Evolutionary conservation across 2,888 invertebrate species (phyloP).

Genomic region (Oligia latruncula): DNA sequence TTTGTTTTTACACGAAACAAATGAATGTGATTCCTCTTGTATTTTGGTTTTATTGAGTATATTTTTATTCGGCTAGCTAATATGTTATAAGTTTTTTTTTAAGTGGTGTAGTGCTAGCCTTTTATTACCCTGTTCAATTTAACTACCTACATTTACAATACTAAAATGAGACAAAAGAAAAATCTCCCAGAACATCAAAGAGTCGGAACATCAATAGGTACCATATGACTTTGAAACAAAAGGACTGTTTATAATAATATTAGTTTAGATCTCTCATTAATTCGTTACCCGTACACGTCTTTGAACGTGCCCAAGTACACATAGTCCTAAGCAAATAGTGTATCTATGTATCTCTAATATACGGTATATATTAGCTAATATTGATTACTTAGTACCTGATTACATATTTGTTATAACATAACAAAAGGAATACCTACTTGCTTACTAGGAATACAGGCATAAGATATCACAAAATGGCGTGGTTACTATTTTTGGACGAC

Average conservation of each 20-base stretch:
- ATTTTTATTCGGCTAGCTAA: neutral
- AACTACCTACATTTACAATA: neutral
- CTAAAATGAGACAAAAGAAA: neutral
- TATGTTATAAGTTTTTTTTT: neutral
- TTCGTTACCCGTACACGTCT: conserved; percentile 19
- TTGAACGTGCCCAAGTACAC: conserved; percentile 21
- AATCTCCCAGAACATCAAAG: conserved; percentile 4
- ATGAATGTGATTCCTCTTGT: neutral
- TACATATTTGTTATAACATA: neutral
- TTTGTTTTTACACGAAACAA: neutral
- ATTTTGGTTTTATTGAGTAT: neutral
- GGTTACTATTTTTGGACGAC: conserved; percentile 5
- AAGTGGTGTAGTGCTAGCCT: neutral
- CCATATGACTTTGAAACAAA: conserved; percentile 21
- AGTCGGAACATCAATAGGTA: neutral
- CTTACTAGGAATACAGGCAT: neutral
- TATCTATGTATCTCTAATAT: neutral
- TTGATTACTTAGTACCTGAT: conserved; percentile 18
- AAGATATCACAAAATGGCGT: neutral
- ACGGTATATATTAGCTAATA: neutral
- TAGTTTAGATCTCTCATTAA: conserved; percentile 44
- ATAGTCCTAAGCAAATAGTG: conserved; percentile 35
- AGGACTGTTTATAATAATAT: conserved; percentile 37
- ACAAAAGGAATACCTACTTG: conserved; percentile 11
- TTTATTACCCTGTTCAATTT: neutral